Conservation (phyloP, 2,113 vertebrate genomes). For the Aepyceros melampus region DNA sequence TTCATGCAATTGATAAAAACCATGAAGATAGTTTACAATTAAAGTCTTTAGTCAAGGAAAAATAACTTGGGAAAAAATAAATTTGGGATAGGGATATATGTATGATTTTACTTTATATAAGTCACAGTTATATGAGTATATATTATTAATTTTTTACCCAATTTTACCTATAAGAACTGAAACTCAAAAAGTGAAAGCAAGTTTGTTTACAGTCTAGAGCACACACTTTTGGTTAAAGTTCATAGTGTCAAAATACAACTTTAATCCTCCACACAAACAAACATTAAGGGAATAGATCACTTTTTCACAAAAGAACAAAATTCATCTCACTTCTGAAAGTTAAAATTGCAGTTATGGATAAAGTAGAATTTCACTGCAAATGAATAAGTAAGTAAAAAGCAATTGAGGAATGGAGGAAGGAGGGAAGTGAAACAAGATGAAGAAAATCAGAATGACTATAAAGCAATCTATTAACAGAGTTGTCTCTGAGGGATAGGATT, state of each 20-base stretch:
- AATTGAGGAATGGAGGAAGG: background rate
- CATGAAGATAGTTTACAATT: background rate
- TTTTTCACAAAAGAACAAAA: background rate
- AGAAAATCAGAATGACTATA: background rate
- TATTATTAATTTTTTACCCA: background rate
- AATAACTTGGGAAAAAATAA: background rate
- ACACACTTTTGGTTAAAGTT: background rate
- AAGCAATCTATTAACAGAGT: background rate
- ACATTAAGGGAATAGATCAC: background rate
- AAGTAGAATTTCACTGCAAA: background rate
- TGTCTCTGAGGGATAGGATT: background rate
- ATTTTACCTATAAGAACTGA: background rate
- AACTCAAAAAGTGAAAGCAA: background rate
- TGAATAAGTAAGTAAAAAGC: background rate
- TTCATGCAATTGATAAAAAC: background rate
- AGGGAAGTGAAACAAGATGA: background rate
- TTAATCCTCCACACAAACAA: background rate
- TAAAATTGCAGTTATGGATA: background rate
- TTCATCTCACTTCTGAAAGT: background rate
- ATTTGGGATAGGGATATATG: background rate
- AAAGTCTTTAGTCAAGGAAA: background rate
- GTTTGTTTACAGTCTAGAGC: background rate
- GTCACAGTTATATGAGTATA: background rate
- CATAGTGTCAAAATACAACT: background rate
- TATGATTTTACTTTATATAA: background rate